These are phyloP conservation scores for Drosophila grimshawi DNA, from an alignment of 1,140 invertebrate genomes.

Conservation along the genomic window DNA sequence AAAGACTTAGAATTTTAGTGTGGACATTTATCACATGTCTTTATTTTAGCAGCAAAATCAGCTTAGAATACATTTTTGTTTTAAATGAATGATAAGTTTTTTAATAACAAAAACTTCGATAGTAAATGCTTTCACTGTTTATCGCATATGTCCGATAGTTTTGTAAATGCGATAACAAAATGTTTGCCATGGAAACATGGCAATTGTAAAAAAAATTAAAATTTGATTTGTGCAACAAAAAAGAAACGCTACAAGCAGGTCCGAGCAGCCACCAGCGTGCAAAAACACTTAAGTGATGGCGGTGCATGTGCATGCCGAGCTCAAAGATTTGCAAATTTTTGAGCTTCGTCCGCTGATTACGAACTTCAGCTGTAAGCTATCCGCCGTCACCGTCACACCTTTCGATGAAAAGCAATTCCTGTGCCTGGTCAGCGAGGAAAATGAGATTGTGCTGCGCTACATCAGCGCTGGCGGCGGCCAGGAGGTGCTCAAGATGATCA, in stretches of 20 bases:
- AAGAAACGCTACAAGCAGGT: slow-evolving; percentile 36
- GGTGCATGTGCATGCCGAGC: slow-evolving; percentile 62
- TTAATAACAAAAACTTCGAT: background rate
- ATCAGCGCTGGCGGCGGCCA: slow-evolving; percentile 74
- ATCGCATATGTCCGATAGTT: slow-evolving; percentile 27
- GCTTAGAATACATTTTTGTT: background rate
- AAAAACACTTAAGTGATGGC: slow-evolving; percentile 54
- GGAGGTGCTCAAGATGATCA: slow-evolving; percentile 87
- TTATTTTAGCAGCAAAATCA: no score
- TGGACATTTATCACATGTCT: no score
- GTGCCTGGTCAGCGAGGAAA: slow-evolving; percentile 79
- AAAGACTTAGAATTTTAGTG: no score
- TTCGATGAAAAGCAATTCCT: slow-evolving; percentile 78
- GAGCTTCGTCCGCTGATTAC: slow-evolving; percentile 77
- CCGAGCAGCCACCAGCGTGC: slow-evolving; percentile 27
- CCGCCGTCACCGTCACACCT: slow-evolving; percentile 66
- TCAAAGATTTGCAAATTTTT: slow-evolving; percentile 74
- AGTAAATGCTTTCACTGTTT: background rate
- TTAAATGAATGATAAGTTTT: background rate
- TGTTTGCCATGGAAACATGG: slow-evolving; percentile 49
- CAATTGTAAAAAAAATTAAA: slow-evolving; percentile 49
- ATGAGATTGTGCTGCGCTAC: slow-evolving; percentile 82
- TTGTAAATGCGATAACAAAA: slow-evolving; percentile 35
- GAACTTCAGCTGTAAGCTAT: slow-evolving; percentile 83
- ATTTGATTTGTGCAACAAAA: slow-evolving; percentile 51